Conservation (phyloP, 64 coral and sea anemone genomes). For the Platygyra sinensis region DNA sequence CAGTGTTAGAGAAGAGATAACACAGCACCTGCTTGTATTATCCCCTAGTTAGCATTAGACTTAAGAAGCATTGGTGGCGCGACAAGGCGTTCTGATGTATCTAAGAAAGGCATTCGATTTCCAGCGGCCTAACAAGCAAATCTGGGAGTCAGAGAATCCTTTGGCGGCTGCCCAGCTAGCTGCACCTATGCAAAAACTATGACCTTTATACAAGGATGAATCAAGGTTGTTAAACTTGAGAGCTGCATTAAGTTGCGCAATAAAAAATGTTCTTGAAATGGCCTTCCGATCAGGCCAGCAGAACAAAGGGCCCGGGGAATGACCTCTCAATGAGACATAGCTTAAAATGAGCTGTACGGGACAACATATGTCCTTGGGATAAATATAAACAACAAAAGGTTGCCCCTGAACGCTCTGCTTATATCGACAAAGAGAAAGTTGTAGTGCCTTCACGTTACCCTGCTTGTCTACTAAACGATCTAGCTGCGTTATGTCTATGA, state of each 20-base stretch:
- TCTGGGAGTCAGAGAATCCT: neutral
- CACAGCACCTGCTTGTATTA: neutral
- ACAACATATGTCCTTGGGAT: neutral
- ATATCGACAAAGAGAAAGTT: neutral
- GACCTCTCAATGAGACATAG: neutral
- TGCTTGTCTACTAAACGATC: neutral
- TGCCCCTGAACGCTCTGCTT: neutral
- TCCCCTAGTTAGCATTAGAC: neutral
- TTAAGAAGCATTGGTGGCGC: neutral
- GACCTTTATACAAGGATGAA: neutral
- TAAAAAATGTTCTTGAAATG: neutral
- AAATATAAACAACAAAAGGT: neutral
- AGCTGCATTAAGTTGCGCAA: neutral
- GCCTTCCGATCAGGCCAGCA: neutral
- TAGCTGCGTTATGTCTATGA: neutral
- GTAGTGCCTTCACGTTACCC: neutral
- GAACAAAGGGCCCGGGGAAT: neutral
- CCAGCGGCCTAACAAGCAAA: neutral
- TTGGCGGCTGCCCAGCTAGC: neutral
- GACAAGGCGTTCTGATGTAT: neutral
- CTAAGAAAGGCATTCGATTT: constrained; percentile 1
- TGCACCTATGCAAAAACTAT: neutral
- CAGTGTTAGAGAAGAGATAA: neutral
- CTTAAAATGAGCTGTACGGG: neutral
- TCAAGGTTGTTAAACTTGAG: neutral